Evolutionary conservation across 2,888 invertebrate species (phyloP), one percentile per base, ranked within the genome.

Genomic region (Ormyrus nitidulus): DNA sequence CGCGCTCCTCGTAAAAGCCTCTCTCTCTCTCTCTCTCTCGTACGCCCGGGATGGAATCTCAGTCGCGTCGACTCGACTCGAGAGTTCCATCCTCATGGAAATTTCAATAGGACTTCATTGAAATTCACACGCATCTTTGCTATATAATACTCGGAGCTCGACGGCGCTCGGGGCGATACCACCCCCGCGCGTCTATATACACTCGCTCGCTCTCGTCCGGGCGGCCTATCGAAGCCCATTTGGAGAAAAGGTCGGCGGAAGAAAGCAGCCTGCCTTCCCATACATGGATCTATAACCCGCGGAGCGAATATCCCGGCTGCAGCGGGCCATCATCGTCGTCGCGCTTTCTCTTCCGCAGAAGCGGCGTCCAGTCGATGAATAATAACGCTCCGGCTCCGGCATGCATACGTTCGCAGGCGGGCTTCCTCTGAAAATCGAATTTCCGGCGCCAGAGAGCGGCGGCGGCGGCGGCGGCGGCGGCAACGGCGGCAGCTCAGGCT

Each of bases 351-450:
- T 62, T 56, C 59, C 69, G 71, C 70, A 49, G 56, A 4, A 34
- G 7, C 73, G 13, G 48, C 66, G 70, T 59, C 75, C 70, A 70
- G 70, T 65, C 75, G 79, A 79, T 79, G 79, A 79, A 79, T 79
- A 79, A 79, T 70, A 79, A 70, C 79, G 13, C 54, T 34, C 65
- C 56, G 51, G 65, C 46, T n/a, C 34, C 53, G 65, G 59, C 51
- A 79, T 69, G 68, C 75, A 65, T 71, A 51, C 68, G 5, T 34
- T 34, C 10, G 34, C 68, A 34, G 34, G 56, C 71, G 54, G n/a
- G 58, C 79, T 74, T 44, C 68, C 69, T 54, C 71, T 78, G 79
- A 72, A 79, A 81, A 81, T 79, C 81, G 81, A 81, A 81, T 78
- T 81, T 79, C 81, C 81, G 81, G 72, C 70, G 53, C 62, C n/a